Evolutionary conservation across 2,797 vertebrate genomes (phyloP), one percentile per base, ranked within the genome.

Genomic region (Melanotaenia nigrans): DNA sequence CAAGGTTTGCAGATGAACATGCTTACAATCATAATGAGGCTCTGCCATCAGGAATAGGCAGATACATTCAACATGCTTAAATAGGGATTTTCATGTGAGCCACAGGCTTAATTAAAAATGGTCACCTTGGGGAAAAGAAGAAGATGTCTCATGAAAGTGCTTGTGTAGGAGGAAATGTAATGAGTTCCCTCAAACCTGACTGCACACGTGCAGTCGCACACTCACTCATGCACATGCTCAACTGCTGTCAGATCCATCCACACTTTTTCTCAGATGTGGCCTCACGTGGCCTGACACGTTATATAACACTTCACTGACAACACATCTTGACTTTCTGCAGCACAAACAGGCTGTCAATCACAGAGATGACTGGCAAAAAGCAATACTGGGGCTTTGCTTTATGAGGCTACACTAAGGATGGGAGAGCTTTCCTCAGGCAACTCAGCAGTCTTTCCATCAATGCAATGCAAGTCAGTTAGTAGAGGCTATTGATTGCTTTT

Each of bases 21-120:
- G 82, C 62, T 77, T 85, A 90, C 77, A 87, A 90, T 89, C 67
- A 66, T 70, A 85, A 85, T 64, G 72, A 82, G 81, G 71, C 73
- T 80, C 61, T 68, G 77, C 65, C 20, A 18, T 75, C 73, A 62
- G 71, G 65, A 77, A 89, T 62, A 69, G 65, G 74, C 42, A 76
- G 79, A 80, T 87, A 91, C 87, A 92, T 90, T 90, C 88, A 85
- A 38, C 78, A 75, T 66, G 83, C 79, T 71, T 32, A 58, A 75
- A 71, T 62, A 65, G 58, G 72, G 75, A 71, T 74, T 84, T 61
- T 56, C 65, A 83, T 61, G 78, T 20, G 49, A 80, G 63, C 47
- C 20, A 40, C 53, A 66, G 72, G 68, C 61, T 75, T 89, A 78
- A 90, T 88, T 90, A 82, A 83, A 83, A 77, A 73, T 20, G 28